A percentile compares a stretch with the other conserved stretches of the same genome.
These are phyloP conservation scores for Probaryconus sp. DNA, from an alignment of 1,140 invertebrate genomes.

Conservation along the genomic window DNA sequence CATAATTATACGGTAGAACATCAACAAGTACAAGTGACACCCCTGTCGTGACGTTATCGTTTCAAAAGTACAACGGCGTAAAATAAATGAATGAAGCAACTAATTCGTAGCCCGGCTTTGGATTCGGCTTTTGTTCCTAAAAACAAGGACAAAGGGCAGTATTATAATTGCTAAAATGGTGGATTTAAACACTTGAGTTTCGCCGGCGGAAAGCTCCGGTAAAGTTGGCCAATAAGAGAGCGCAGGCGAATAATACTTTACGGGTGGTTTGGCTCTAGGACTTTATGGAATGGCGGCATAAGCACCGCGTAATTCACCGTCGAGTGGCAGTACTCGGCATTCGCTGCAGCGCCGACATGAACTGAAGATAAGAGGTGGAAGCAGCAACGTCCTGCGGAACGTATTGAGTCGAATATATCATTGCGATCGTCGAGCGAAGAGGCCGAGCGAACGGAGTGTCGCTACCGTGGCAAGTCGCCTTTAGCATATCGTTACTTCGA, in stretches of 20 bases:
- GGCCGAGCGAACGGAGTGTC: constrained; percentile 26
- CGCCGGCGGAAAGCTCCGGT: constrained; percentile 24
- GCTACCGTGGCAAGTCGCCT: constrained; percentile 52
- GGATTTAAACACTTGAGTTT: constrained; percentile 54
- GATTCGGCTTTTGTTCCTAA: constrained; percentile 23
- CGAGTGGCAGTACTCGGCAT: constrained; percentile 65
- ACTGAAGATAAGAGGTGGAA: constrained; percentile 24
- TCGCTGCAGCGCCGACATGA: constrained; percentile 49
- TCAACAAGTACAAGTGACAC: constrained; percentile 12
- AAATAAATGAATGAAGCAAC: constrained; percentile 35
- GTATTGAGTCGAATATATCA: constrained; percentile 66
- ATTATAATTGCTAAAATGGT: constrained; percentile 58
- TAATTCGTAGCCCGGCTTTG: constrained; percentile 7
- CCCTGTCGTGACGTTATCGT: constrained; percentile 6
- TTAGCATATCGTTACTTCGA: constrained; percentile 74
- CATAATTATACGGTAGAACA: constrained; percentile 30
- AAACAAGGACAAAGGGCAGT: constrained; percentile 32
- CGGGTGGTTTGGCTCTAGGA: constrained; percentile 38
- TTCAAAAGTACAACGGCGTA: constrained; percentile 5
- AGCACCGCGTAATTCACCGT: constrained; percentile 69
- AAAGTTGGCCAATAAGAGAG: constrained; percentile 46
- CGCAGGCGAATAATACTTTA: constrained; percentile 55
- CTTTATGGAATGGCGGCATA: constrained; percentile 58
- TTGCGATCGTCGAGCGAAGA: constrained; percentile 46
- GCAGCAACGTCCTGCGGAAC: constrained; percentile 13